Evolutionary conservation across 2,888 invertebrate genomes (phyloP).

Genomic region (Andrena chrysosceles): DNA sequence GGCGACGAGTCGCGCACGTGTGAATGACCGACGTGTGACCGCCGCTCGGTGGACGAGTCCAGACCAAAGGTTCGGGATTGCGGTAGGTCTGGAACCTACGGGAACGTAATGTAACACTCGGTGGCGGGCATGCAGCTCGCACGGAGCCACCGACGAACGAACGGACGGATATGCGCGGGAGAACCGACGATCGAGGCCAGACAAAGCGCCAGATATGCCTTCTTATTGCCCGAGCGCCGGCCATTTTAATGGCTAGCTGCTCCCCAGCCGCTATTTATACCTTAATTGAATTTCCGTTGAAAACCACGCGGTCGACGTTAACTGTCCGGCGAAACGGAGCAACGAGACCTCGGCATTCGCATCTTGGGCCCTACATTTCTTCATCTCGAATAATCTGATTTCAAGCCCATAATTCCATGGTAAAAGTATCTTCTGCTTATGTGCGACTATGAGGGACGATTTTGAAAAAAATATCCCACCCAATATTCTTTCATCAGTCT

Average conservation of each 20-base stretch:
- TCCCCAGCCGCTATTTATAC: conserved; percentile 73
- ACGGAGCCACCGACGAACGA: conserved; percentile 31
- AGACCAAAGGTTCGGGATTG: conserved; percentile 78
- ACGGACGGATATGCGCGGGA: conserved; percentile 35
- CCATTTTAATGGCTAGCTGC: conserved; percentile 67
- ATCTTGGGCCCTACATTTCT: too few species aligned
- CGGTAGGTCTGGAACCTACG: conserved; percentile 78
- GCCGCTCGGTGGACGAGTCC: conserved; percentile 69
- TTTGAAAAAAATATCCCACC: too few species aligned
- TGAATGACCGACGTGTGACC: conserved; percentile 80
- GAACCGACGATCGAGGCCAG: conserved; percentile 60
- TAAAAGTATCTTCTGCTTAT: too few species aligned
- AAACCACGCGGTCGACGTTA: conserved; percentile 56
- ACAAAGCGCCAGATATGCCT: conserved; percentile 70
- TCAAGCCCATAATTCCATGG: too few species aligned
- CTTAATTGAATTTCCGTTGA: conserved; percentile 77
- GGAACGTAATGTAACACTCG: conserved; percentile 75
- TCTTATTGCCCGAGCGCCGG: conserved; percentile 65
- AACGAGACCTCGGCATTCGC: not conserved
- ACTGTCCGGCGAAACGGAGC: conserved; percentile 51
- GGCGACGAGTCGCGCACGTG: conserved; percentile 66
- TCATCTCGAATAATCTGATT: too few species aligned
- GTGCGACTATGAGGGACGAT: too few species aligned
- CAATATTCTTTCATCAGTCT: too few species aligned
- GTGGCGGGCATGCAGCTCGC: conserved; percentile 58